Base-by-base conservation (phyloP, 2,113 vertebrate genomes). In the Lichenostomus cassidix region DNA sequence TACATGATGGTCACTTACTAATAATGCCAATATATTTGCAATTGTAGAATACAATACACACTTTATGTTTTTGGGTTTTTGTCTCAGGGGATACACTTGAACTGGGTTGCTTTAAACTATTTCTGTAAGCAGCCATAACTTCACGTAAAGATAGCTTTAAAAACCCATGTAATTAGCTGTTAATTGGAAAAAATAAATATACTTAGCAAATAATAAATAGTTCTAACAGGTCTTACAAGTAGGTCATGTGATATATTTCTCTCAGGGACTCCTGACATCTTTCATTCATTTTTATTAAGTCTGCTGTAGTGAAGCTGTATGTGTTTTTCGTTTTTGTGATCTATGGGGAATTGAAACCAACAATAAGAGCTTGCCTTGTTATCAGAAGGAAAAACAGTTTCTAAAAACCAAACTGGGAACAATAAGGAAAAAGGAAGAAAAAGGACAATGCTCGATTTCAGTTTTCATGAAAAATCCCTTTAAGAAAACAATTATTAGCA, bases 211-310 rank as follows among this genome's bases (percentile, higher is more conserved):
- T 86, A 95, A 50, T 33, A 93, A 93, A 95, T 58, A 86, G 20
- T 80, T 95, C 95, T 50, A 96, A 96, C 78, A 69, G 77, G 27
- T 95, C 99, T 99, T 98, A 99, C 99, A 99, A 97, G 73, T 99
- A 99, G 74, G 99, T 99, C 98, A 99, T 99, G 92, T 99, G 99
- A 96, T 99, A 99, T 94, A 99, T 99, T 98, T 99, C 99, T 98
- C 98, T 98, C 91, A 99, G 97, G 84, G 99, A 99, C 94, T 99
- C 99, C 60, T 99, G 98, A 90, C 99, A 99, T 97, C 99, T 98
- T 97, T 99, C 99, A 95, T 99, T 99, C 99, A 99, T 99, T 98
- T 99, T 99, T 97, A 99, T 98, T 97, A 99, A 97, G 96, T 99
- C 99, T 60, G 98, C 94, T 50, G 99, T 98, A 85, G 99, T 99